phyloP scores from a whole-genome alignment of 2,113 vertebrate species.

The Rhynchomys soricoides region DNA sequence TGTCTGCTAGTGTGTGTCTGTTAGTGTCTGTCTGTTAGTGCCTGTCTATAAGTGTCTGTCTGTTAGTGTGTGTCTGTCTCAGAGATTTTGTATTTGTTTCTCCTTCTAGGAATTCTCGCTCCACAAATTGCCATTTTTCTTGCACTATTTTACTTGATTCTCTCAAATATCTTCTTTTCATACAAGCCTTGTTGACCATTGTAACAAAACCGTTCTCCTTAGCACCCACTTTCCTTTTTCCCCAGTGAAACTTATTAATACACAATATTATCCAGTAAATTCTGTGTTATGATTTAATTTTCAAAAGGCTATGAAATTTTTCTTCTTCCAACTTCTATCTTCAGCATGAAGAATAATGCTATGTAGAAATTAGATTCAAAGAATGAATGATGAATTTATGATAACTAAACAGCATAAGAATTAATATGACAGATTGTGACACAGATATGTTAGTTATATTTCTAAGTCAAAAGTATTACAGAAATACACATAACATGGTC shows the following conservation, averaged over 20 bases:
- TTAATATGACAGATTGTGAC: not conserved
- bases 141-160: not conserved
- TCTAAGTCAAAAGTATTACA: not conserved
- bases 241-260: not conserved
- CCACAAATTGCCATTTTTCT: not conserved
- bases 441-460: not conserved
- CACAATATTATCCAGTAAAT: not conserved
- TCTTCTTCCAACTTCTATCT: not conserved
- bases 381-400: not conserved
- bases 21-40: not conserved
- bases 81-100: not conserved
- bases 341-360: not conserved
- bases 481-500: not conserved
- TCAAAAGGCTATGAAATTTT: not conserved
- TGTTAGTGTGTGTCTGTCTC: not conserved
- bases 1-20: not conserved
- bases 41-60: too few species aligned
- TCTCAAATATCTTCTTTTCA: not conserved
- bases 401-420: not conserved
- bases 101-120: conserved; percentile 11
- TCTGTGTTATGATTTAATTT: not conserved
- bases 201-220: not conserved
- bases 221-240: not conserved
- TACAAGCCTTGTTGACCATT: not conserved
- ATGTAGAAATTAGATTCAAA: not conserved